Evolutionary conservation across 2,888 invertebrate species (phyloP).

Genomic region (Pseudoips prasinana): DNA sequence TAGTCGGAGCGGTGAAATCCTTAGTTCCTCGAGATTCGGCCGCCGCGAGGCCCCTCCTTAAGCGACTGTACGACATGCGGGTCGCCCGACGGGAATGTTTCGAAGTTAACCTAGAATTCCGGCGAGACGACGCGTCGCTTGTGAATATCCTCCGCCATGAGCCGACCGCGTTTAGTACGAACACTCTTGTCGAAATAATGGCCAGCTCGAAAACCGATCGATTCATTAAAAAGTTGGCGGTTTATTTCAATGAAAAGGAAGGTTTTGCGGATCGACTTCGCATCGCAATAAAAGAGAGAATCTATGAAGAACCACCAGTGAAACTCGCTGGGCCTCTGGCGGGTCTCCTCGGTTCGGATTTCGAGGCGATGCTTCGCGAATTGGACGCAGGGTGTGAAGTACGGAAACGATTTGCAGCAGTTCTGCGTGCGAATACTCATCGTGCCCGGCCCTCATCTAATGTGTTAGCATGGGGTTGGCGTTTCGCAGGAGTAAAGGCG

Average conservation of each 20-base stretch:
- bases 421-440: conserved; percentile 46
- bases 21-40: background rate
- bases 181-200: background rate
- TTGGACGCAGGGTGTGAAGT: conserved; percentile 16
- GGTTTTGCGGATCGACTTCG: conserved; percentile 42
- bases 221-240: conserved; percentile 42
- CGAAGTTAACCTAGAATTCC: background rate
- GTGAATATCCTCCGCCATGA: background rate
- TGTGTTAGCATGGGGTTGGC: conserved; percentile 41
- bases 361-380: conserved; percentile 18
- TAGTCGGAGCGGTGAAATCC: background rate
- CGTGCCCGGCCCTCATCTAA: conserved; percentile 41
- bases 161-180: background rate
- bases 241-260: conserved; percentile 51
- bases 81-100: background rate
- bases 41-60: background rate
- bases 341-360: conserved; percentile 17
- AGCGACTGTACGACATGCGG: background rate
- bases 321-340: conserved; percentile 22
- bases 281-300: conserved; percentile 8
- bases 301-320: conserved; percentile 1
- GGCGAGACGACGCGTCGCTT: background rate
- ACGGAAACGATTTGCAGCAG: conserved; percentile 29
- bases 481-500: conserved; percentile 47
- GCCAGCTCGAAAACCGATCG: conserved; percentile 24